Evolutionary conservation across 2,113 vertebrate genomes (phyloP).

Genomic region (Aleadryas rufinucha): DNA sequence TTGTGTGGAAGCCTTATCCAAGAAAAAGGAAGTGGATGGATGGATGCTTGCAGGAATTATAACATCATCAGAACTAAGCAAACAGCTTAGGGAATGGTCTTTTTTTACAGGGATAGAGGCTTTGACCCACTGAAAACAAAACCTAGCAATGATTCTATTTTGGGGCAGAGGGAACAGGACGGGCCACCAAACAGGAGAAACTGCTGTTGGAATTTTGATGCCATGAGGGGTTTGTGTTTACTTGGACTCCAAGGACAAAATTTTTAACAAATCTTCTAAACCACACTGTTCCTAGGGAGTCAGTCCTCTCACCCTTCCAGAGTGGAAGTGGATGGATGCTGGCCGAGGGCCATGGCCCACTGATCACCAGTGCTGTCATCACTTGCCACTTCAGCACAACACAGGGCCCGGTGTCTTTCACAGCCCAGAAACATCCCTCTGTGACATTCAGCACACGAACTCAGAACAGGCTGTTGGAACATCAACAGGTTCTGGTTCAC

Average conservation of each 20-base stretch:
- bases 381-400: not conserved
- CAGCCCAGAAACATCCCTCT: not conserved
- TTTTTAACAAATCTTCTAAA: not conserved
- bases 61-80: not conserved
- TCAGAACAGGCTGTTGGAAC: no score
- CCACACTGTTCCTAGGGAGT: not conserved
- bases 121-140: not conserved
- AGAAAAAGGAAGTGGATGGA: not conserved
- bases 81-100: not conserved
- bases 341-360: not conserved
- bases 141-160: not conserved
- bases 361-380: not conserved
- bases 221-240: not conserved
- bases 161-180: rapidly evolving
- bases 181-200: not conserved
- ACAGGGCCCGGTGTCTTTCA: not conserved
- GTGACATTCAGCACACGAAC: no score
- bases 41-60: not conserved
- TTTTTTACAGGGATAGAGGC: not conserved
- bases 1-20: not conserved
- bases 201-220: not conserved
- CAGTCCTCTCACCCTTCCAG: rapidly evolving
- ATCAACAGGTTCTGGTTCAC: not conserved
- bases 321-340: rapidly evolving
- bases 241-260: not conserved